Base-by-base conservation (phyloP, 2,113 vertebrate species). In the Cheirogaleus medius region DNA sequence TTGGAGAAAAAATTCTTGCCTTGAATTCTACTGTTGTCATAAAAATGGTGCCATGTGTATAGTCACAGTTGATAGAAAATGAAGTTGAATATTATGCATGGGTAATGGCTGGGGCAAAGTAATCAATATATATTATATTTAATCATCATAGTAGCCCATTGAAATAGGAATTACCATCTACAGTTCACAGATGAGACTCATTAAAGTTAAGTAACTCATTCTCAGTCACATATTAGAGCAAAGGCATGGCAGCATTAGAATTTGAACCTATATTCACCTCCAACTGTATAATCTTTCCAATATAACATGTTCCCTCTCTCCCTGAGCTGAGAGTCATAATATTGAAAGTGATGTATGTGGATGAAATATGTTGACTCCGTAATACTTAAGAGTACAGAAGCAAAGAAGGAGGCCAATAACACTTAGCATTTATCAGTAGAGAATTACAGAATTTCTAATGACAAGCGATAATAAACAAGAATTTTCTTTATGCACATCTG, bases 401-500 rank as follows among this genome's bases (percentile, higher is more conserved):
- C 25, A 91, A 89, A 0, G 20, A 74, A 80, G 15, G 69, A 54
- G 39, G 54, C 84, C 42, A 91, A 39, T 89, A 92, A 90, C 34
- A 90, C 49, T 91, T 64, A 93, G 52, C 47, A 52, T 74, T 58
- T 74, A 63, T 90, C 74, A 84, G n/a, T 32, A 89, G 47, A 87
- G 83, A 95, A n/a, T 74, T 90, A 64, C n/a, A 90, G 69, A 91
- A 89, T 60, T 66, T 58, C 54, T 83, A 73, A 74, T 17, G 68
- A 74, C 18, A 47, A 83, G 69, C 74, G 54, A 32, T 68, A 82
- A 90, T 77, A 58, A 87, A 32, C 78, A 94, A 76, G 52, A 54
- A 11, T 88, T 86, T 81, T 23, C 81, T 83, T 91, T 84, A 74
- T 56, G 74, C 68, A 90, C 95, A 96, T 97, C 90, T 94, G 97